phyloP scores from a whole-genome alignment of 2,113 vertebrate species.

The Pomatostomus ruficeps region DNA sequence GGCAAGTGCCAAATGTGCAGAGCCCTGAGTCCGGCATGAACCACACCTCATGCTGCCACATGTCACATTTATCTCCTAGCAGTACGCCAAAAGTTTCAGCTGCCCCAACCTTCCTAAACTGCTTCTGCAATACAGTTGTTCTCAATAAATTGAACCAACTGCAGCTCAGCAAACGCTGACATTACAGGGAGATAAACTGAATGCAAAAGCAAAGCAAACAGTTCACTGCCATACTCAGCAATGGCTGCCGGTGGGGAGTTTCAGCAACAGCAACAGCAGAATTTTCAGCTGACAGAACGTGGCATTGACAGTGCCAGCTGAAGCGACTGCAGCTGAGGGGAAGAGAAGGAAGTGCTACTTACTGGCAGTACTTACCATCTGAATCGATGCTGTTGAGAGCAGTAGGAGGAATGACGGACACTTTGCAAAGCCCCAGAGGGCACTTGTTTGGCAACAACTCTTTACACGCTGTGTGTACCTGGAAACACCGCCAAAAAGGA shows the following conservation, averaged over 20 bases:
- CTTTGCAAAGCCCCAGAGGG: constrained; percentile 94
- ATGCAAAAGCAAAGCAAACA: not conserved
- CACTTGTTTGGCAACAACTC: constrained; percentile 89
- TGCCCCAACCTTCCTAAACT: not conserved
- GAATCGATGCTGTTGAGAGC: constrained; percentile 98
- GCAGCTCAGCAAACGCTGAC: not conserved
- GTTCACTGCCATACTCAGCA: not conserved
- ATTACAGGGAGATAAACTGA: not conserved
- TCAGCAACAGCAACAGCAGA: not conserved
- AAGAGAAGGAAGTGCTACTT: not conserved
- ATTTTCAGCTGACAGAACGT: not conserved
- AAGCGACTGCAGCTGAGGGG: not conserved
- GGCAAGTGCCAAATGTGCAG: not conserved
- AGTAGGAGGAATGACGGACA: constrained; percentile 95
- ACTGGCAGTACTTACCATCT: constrained; percentile 78
- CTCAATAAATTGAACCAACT: not conserved
- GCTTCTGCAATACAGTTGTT: not conserved
- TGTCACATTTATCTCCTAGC: not conserved
- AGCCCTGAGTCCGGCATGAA: not conserved
- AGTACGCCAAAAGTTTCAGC: not conserved
- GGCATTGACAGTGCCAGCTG: not conserved
- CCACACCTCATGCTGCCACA: not conserved
- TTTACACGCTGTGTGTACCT: constrained; percentile 92
- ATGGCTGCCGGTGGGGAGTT: not conserved
- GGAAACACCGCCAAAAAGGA: not conserved